Evolutionary conservation across 2,113 vertebrate species (phyloP).

Genomic region (Anolis carolinensis): DNA sequence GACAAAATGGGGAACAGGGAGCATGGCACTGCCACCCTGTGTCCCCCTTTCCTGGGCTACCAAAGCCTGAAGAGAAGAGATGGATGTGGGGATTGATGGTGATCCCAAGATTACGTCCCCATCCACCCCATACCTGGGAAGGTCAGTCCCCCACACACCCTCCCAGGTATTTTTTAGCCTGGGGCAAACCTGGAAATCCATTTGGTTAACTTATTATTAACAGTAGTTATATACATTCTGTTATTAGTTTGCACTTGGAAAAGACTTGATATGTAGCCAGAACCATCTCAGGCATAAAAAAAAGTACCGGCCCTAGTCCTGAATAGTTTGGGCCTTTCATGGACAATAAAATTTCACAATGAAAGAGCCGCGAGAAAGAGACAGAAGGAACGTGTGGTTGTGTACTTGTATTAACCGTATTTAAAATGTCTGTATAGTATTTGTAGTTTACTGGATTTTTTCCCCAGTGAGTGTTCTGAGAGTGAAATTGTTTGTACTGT

Average conservation of each 20-base stretch:
- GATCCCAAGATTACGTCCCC: too few relatives aligned
- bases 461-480: constrained; percentile 41
- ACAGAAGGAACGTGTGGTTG: neutral
- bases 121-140: too few relatives aligned
- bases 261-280: neutral
- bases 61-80: too few relatives aligned
- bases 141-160: too few relatives aligned
- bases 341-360: neutral
- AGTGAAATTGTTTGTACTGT: constrained; percentile 33
- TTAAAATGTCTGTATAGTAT: constrained; percentile 42
- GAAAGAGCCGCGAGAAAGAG: too few relatives aligned
- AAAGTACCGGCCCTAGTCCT: neutral
- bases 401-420: constrained; percentile 5
- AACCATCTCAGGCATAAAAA: neutral
- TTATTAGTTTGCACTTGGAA: neutral
- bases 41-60: too few relatives aligned
- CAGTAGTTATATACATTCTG: neutral
- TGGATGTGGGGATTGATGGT: too few relatives aligned
- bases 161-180: too few relatives aligned
- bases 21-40: too few relatives aligned
- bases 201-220: neutral
- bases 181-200: too few relatives aligned
- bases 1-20: too few relatives aligned
- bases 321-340: too few relatives aligned
- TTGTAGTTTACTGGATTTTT: constrained; percentile 32